phyloP scores from a whole-genome alignment of 2,888 invertebrate species.

The Callimorpha dominula region DNA sequence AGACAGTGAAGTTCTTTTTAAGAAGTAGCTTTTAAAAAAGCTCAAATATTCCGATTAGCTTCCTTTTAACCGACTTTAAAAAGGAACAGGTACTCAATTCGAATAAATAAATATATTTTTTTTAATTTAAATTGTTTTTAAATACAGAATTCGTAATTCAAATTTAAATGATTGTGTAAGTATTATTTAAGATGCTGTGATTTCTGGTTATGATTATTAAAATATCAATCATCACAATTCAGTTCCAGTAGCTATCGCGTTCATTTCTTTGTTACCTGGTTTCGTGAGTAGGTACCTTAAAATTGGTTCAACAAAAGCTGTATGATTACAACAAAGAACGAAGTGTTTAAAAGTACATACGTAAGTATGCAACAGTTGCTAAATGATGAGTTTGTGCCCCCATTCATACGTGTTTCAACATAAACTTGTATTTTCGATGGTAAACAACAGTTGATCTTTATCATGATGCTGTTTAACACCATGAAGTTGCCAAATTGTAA shows the following conservation, averaged over 20 bases:
- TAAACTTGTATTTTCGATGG: constrained; percentile 10
- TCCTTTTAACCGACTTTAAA: too few relatives aligned
- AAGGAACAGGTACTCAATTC: too few relatives aligned
- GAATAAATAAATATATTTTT: too few relatives aligned
- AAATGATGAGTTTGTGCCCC: constrained; percentile 9
- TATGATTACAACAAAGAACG: background rate
- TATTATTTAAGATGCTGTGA: too few relatives aligned
- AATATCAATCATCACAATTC: background rate
- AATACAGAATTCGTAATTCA: too few relatives aligned
- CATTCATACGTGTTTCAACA: background rate
- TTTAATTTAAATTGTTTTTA: too few relatives aligned
- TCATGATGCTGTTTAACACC: constrained; percentile 2
- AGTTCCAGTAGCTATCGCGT: too few relatives aligned
- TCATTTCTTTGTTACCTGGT: background rate
- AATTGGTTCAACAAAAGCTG: background rate
- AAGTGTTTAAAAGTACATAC: background rate
- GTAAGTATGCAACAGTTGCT: background rate
- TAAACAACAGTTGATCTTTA: constrained; percentile 10
- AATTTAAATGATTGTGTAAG: too few relatives aligned
- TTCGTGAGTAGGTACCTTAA: background rate
- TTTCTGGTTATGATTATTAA: too few relatives aligned
- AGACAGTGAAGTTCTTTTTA: too few relatives aligned
- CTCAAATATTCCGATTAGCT: too few relatives aligned
- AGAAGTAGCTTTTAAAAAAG: too few relatives aligned
- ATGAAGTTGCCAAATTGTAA: constrained; percentile 9